Percentiles rank a stretch among this genome's conserved stretches.
Evolutionary conservation across 2,888 invertebrate species (phyloP).

Genomic region (Lasioglossum morio): DNA sequence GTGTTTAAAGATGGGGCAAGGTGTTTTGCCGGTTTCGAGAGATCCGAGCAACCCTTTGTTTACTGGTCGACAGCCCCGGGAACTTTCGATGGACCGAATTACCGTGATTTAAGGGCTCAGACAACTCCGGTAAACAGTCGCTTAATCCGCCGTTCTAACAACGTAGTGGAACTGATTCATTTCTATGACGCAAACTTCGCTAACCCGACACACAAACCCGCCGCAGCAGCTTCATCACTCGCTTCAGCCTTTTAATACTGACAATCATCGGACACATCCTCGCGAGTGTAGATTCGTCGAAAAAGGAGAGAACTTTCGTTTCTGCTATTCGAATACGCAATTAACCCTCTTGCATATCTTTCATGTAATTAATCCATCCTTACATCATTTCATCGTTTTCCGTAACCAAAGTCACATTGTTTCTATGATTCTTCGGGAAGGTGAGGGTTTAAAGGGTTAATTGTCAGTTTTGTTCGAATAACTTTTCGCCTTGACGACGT

Average conservation of each 20-base stretch:
- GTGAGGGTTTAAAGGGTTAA: neutral
- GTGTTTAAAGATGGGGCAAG: conserved; percentile 36
- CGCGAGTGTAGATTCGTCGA: neutral
- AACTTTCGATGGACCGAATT: conserved; percentile 11
- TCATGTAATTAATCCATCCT: neutral
- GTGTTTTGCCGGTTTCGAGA: conserved; percentile 37
- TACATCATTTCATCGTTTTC: neutral
- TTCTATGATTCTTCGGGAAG: neutral
- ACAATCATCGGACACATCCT: neutral
- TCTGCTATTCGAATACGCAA: neutral
- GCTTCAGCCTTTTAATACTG: conserved; percentile 2
- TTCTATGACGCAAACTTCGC: neutral
- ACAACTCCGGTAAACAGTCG: conserved; percentile 17
- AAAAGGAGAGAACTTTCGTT: neutral
- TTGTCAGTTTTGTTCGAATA: neutral
- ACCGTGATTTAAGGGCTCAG: conserved; percentile 7
- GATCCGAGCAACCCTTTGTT: conserved; percentile 64
- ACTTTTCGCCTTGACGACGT: neutral
- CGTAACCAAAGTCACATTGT: neutral
- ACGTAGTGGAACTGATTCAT: conserved; percentile 1
- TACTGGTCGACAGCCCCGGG: conserved; percentile 50
- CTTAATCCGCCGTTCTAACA: neutral
- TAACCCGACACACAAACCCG: neutral
- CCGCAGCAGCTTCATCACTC: conserved; percentile 2
- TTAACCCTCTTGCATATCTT: neutral